phyloP scores from a whole-genome alignment of 2,113 vertebrate species.

The Tursiops truncatus region DNA sequence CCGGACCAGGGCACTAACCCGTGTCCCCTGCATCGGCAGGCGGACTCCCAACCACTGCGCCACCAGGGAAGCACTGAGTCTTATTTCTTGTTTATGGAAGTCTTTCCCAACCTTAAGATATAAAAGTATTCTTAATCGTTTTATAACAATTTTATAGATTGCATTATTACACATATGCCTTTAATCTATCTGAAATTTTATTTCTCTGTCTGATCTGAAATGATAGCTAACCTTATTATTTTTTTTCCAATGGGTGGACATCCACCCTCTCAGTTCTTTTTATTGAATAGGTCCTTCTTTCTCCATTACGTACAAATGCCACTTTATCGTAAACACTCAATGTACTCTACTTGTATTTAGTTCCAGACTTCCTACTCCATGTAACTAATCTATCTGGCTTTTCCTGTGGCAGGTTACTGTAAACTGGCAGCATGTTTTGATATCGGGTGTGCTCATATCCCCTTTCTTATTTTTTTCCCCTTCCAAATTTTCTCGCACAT shows the following conservation, averaged over 20 bases:
- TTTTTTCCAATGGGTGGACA: not conserved
- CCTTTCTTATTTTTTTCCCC: not conserved
- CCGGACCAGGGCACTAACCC: too few relatives aligned
- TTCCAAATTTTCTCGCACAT: not conserved
- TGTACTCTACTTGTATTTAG: not conserved
- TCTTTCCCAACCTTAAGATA: not conserved
- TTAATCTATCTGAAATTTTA: not conserved
- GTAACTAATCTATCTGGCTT: not conserved
- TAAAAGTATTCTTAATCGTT: not conserved
- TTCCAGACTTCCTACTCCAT: not conserved
- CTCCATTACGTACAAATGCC: not conserved
- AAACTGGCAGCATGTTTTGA: not conserved
- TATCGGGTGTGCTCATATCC: not conserved
- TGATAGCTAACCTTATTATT: not conserved
- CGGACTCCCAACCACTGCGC: too few relatives aligned
- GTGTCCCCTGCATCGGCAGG: too few relatives aligned
- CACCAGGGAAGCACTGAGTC: too few relatives aligned
- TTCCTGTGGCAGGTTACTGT: not conserved
- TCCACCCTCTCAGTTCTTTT: not conserved
- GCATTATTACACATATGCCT: not conserved
- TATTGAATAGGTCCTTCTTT: not conserved
- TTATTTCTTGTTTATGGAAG: not conserved
- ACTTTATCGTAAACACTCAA: not conserved
- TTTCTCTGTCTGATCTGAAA: conserved; percentile 28
- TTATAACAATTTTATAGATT: not conserved